phyloP scores from a whole-genome alignment of 2,113 vertebrate genomes.

The Thalassarche chlororhynchos region DNA sequence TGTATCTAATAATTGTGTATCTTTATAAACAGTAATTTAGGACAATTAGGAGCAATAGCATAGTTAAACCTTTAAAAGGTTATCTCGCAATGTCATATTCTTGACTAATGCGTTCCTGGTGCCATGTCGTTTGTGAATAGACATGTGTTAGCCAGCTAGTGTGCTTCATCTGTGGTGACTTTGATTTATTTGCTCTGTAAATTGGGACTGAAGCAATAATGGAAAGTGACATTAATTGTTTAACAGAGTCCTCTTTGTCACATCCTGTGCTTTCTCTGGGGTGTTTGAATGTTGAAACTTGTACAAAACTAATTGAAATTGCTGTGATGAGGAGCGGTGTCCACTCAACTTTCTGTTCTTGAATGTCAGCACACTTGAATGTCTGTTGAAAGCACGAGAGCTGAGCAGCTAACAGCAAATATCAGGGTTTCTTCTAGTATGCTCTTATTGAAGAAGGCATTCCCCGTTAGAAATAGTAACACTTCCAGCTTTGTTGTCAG shows the following conservation, averaged over 20 bases:
- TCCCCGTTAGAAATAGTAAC: conserved; percentile 34
- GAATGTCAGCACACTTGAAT: conserved; percentile 29
- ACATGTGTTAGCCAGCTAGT: conserved; percentile 78
- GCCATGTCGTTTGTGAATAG: conserved; percentile 82
- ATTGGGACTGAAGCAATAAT: conserved; percentile 88
- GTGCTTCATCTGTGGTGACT: conserved; percentile 78
- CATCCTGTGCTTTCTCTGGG: conserved; percentile 80
- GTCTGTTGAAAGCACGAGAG: conserved; percentile 42
- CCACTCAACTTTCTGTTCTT: conserved; percentile 62
- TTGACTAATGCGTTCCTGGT: conserved; percentile 65
- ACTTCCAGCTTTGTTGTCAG: not conserved
- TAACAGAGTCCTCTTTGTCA: conserved; percentile 82
- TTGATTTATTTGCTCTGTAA: conserved; percentile 95
- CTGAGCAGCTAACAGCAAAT: conserved; percentile 58
- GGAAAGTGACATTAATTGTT: conserved; percentile 94
- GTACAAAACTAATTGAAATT: conserved; percentile 81
- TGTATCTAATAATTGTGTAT: conserved; percentile 40
- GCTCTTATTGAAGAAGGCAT: conserved; percentile 42
- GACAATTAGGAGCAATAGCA: conserved; percentile 46
- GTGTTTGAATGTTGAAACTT: conserved; percentile 81
- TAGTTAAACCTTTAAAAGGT: conserved; percentile 63
- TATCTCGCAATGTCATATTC: conserved; percentile 69
- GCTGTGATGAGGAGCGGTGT: conserved; percentile 74
- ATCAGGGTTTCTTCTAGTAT: conserved; percentile 39
- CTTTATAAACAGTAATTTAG: conserved; percentile 62